Base-by-base conservation (phyloP, 64 coral and sea anemone species). In the Actinia tenebrosa region DNA sequence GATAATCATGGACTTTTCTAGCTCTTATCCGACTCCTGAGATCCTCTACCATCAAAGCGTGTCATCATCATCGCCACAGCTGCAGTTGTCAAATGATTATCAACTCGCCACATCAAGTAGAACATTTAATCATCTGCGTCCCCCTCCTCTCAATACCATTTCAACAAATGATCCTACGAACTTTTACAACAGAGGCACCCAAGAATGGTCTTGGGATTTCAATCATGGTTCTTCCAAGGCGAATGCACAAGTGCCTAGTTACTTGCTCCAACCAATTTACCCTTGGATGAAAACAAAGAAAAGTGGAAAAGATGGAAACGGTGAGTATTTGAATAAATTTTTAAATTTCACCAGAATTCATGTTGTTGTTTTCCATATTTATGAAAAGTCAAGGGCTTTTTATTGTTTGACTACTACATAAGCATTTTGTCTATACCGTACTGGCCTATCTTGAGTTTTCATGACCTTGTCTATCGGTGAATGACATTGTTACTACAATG, bases 201-300 rank as follows among this genome's bases (percentile, higher is more conserved):
- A 81, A 81, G 43, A 81, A 45, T 81, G 79, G 79, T 50, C 27
- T 8, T 75, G 69, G 69, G 69, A 75, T 42, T 75, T 53, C 79
- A 50, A 53, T 53, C 44, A 16, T 16, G 22, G 79, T n/a, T 7
- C 53, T 6, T 55, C 56, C 1, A 50, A 50, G 7, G 50, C 15
- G 19, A 66, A 20, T 19, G 44, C 44, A 72, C 89, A 91, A 69
- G 91, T 96, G 17, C 94, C 91, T 11, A 92, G 88, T 72, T 96
- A 96, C 80, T 91, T 96, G 16, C 91, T 96, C 16, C 94, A 96
- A 64, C 94, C 94, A 1, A 96, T 96, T 58, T 96, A 96, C 71
- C 94, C 94, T 23, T 96, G 94, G 94, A 96, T 96, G 94, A 96
- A 90, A 78, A 89, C 91, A 30, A 96, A 96, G 88, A 92, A 96